phyloP scores from a whole-genome alignment of 1,140 invertebrate genomes.

The Drosophila varians region DNA sequence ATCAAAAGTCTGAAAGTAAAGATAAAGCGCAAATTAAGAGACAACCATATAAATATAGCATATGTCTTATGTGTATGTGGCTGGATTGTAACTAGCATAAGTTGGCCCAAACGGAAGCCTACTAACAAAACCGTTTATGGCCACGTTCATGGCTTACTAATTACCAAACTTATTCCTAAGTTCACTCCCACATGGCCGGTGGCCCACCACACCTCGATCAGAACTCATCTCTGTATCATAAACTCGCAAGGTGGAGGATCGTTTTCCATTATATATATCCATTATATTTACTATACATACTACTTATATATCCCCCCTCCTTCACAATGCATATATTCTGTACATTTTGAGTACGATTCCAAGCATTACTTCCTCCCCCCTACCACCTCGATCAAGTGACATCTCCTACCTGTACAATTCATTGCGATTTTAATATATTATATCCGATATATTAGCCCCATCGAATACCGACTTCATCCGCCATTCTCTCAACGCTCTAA shows the following conservation, averaged over 20 bases:
- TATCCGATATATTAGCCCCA: slow-evolving; percentile 12
- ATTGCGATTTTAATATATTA: not conserved
- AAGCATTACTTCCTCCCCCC: slow-evolving; percentile 11
- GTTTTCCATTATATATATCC: slow-evolving; percentile 13
- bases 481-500: slow-evolving; percentile 66
- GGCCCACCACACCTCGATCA: not conserved
- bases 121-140: slow-evolving; percentile 46
- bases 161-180: slow-evolving; percentile 51
- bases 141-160: slow-evolving; percentile 58
- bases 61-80: slow-evolving; percentile 77
- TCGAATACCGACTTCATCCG: slow-evolving; percentile 38
- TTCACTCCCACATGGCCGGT: slow-evolving; percentile 34
- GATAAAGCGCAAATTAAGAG: slow-evolving; percentile 44
- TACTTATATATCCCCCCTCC: not conserved
- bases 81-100: slow-evolving; percentile 78
- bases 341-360: slow-evolving; percentile 40
- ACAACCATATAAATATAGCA: slow-evolving; percentile 64
- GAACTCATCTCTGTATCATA: slow-evolving; percentile 44
- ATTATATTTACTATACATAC: slow-evolving; percentile 1
- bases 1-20: slow-evolving; percentile 37
- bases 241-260: slow-evolving; percentile 26
- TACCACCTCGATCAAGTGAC: slow-evolving; percentile 50
- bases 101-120: slow-evolving; percentile 49
- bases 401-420: slow-evolving; percentile 59
- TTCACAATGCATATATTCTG: slow-evolving; percentile 8